Base-by-base conservation (phyloP, 2,888 invertebrate genomes). In the Bembecia ichneumoniformis region DNA sequence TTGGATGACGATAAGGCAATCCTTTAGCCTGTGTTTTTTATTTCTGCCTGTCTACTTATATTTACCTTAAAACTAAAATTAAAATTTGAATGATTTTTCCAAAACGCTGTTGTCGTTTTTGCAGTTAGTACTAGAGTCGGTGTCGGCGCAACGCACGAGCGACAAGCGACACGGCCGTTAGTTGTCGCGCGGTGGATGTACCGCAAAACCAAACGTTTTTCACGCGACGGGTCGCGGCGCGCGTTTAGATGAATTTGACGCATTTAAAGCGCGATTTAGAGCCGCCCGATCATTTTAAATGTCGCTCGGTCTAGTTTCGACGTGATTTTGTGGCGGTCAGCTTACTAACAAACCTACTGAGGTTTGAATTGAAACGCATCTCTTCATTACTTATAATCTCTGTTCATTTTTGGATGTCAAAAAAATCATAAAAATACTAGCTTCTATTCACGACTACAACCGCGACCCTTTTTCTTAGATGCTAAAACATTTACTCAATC, bases 131-230 rank as follows among this genome's bases (percentile, higher is more conserved):
- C 57, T 16, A 3, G 13, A 40, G 40, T 14, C 13, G 48, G 49
- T 47, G 17, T 17, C 15, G 15, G 16, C 9, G 44, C 16, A 10
- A 16, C 44, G 44, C 44, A 16, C 44, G 44, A 44, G 44, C 44
- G 44, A 16, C 44, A 44, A 11, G 59, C 56, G 61, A 60, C 62
- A 61, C 60, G 61, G 60, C 55, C 57, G 66, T 59, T 61, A 59
- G 55, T 56, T 60, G 59, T 55, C 50, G 51, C 48, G 55, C 50
- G 56, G 46, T 17, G 15, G 15, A 17, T 44, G 17, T 17, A 11
- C 11, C 44, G 44, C 44, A 16, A 16, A 44, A 44, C 52, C 55
- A 58, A 49, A 56, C 62, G 61, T 63, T 64, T 64, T 63, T 64
- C 64, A 63, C 60, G 53, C 47, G 53, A 52, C 48, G 9, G 28